Percentiles rank a stretch among this genome's conserved stretches.
Conservation (phyloP, 2,113 vertebrate species). For the Nycticryphes semicollaris region DNA sequence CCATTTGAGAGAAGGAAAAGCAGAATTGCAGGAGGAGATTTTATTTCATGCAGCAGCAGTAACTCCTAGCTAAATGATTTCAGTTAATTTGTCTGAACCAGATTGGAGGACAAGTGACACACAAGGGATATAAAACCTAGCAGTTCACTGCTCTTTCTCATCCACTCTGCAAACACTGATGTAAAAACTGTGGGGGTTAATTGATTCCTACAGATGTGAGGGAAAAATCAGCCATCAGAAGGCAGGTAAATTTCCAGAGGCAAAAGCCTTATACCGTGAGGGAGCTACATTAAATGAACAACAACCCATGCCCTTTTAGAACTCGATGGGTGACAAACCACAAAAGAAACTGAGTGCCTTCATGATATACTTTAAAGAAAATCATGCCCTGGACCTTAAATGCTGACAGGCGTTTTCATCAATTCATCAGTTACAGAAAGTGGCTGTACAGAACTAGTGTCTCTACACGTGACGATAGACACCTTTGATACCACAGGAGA, state of each 20-base stretch:
- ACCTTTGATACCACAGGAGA: background rate
- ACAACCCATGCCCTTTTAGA: background rate
- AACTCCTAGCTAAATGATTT: background rate
- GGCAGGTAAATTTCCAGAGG: background rate
- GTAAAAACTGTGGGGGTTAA: background rate
- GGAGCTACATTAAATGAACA: background rate
- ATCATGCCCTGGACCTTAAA: background rate
- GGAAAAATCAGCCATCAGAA: background rate
- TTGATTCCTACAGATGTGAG: background rate
- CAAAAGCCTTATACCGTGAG: background rate
- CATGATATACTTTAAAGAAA: background rate
- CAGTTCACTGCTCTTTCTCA: background rate
- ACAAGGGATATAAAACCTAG: background rate
- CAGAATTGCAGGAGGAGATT: background rate
- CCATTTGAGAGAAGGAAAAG: background rate
- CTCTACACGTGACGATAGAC: background rate
- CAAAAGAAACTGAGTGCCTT: background rate
- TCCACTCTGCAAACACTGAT: background rate
- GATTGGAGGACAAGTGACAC: background rate
- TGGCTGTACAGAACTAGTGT: background rate
- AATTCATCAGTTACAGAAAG: background rate
- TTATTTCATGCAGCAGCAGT: background rate
- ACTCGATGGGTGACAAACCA: background rate
- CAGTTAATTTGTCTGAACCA: background rate
- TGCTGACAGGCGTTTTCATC: background rate